phyloP scores from a whole-genome alignment of 2,797 vertebrate genomes.

The Molossus molossus region DNA sequence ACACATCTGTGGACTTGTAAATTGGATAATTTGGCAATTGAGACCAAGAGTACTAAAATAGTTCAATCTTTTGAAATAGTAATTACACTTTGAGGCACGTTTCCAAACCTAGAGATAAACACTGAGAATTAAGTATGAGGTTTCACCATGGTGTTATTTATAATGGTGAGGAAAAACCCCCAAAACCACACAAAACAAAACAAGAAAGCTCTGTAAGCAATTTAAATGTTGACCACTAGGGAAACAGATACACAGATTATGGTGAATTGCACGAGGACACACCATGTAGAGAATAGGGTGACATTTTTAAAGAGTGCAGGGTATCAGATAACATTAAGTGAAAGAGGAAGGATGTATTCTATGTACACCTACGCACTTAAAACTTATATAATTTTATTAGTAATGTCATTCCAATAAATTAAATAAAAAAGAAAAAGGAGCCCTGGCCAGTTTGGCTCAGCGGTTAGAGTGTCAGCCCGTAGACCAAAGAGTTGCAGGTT shows the following conservation, averaged over 20 bases:
- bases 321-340: constrained; percentile 16
- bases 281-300: neutral
- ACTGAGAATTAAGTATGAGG: neutral
- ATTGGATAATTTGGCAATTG: neutral
- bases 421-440: too few species aligned
- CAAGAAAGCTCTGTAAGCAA: neutral
- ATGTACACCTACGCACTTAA: neutral
- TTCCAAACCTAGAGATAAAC: neutral
- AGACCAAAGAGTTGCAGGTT: too few species aligned
- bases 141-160: neutral
- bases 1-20: neutral
- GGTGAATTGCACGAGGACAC: neutral
- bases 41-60: neutral
- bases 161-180: neutral
- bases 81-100: neutral
- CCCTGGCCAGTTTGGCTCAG: too few species aligned
- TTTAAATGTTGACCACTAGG: constrained; percentile 12
- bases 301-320: constrained; percentile 21
- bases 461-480: too few species aligned
- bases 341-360: neutral
- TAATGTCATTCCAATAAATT: too few species aligned
- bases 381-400: too few species aligned
- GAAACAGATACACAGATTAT: neutral
- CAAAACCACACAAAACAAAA: neutral
- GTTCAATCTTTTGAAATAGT: constrained; percentile 12